phyloP scores from a whole-genome alignment of 2,888 invertebrate genomes.

The Eubasilissa splendida region DNA sequence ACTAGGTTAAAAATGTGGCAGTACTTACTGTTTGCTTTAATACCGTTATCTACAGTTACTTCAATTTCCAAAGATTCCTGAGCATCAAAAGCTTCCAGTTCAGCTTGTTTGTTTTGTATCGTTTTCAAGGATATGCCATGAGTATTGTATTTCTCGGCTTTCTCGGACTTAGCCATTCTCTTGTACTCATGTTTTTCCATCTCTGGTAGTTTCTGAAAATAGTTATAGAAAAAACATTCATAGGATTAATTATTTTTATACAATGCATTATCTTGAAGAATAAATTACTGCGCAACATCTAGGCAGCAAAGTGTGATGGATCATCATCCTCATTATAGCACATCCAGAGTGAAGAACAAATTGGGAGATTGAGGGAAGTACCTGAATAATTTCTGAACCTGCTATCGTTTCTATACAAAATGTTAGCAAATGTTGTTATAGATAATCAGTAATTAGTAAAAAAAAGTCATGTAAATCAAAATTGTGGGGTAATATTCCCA shows the following conservation, averaged over 20 bases:
- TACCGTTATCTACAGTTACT: not conserved
- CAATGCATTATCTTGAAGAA: not conserved
- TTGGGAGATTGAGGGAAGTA: not conserved
- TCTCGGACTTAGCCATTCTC: constrained; percentile 7
- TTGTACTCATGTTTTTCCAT: constrained; percentile 18
- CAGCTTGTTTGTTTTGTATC: constrained; percentile 3
- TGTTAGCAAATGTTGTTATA: too few relatives aligned
- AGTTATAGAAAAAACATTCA: not conserved
- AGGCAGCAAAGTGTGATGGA: too few relatives aligned
- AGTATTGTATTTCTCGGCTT: constrained; percentile 25
- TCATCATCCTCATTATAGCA: too few relatives aligned
- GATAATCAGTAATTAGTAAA: too few relatives aligned
- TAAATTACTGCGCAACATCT: too few relatives aligned
- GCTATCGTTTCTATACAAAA: too few relatives aligned
- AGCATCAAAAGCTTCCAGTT: not conserved
- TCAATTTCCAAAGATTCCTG: not conserved
- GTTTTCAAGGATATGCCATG: not conserved
- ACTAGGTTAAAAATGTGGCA: too few relatives aligned
- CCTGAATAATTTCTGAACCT: too few relatives aligned
- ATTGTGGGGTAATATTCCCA: too few relatives aligned
- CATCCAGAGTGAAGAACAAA: not conserved
- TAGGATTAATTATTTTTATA: not conserved
- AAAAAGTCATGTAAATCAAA: too few relatives aligned
- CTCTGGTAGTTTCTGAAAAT: constrained; percentile 7
- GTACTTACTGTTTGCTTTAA: constrained; percentile 13